Evolutionary conservation across 2,888 invertebrate species (phyloP), one percentile per base, ranked within the genome.

Genomic region (Stomorhina lunata): DNA sequence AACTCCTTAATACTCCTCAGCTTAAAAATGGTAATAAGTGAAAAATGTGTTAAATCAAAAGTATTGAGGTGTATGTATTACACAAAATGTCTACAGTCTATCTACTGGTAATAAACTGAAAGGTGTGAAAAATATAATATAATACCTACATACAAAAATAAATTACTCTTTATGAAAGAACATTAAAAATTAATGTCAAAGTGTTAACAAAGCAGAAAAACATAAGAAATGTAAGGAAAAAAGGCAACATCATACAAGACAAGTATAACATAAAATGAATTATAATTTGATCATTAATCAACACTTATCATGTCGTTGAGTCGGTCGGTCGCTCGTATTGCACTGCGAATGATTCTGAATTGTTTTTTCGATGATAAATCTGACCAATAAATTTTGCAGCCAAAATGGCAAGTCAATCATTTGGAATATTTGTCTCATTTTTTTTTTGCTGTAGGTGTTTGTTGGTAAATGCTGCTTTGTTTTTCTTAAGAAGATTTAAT

Each of bases 51-150:
- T 65, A 55, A 73, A 65, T 73, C 55, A 15, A 53, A 32, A 65
- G 43, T 45, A 65, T 75, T 75, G 65, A 65, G 75, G 40, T 55
- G 43, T 65, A 75, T 75, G 43, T 65, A 65, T 75, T 45, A 43
- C 65, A 65, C 17, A n/a, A n/a, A n/a, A n/a, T 43, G 50, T 40
- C 48, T 29, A 37, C n/a, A n/a, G n/a, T n/a, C n/a, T 65, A 43
- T 55, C 22, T 22, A 29, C 10, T 53, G 40, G 50, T 63, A 57
- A 65, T 57, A 57, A 61, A 50, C 37, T 40, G 15, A 37, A 50
- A 15, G 15, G 37, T 53, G 37, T 17, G 17, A n/a, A 37, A 37
- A 29, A 43, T 7, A 3, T 10, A 34, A 37, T 2, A 20, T 37
- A 40, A 55, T 12, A 55, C n/a, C n/a, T n/a, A 29, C 2, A 34